Conservation (phyloP, 2,113 vertebrate genomes). For the Indicator maculatus region DNA sequence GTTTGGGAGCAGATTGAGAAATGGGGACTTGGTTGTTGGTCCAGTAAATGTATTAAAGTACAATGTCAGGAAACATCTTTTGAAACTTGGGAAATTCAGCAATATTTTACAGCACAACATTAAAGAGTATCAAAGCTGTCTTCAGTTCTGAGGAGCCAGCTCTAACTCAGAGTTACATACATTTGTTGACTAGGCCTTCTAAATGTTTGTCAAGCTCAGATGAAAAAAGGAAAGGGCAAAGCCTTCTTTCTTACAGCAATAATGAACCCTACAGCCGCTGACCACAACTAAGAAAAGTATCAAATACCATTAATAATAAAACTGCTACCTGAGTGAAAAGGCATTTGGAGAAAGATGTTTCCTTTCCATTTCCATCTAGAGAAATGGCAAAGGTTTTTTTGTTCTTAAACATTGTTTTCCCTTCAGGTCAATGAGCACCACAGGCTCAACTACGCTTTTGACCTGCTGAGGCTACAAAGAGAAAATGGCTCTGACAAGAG, state of each 20-base stretch:
- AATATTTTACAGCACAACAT: not conserved
- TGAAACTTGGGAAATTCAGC: not conserved
- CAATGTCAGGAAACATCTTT: not conserved
- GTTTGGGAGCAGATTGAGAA: not conserved
- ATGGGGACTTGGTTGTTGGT: not conserved
- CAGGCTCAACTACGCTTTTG: not conserved
- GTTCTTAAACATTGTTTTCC: not conserved
- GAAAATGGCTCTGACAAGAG: not conserved
- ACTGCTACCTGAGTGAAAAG: not conserved
- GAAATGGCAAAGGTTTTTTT: not conserved
- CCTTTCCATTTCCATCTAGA: not conserved
- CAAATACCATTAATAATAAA: not conserved
- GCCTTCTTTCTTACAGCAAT: not conserved
- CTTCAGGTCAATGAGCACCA: not conserved
- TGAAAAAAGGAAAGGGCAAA: not conserved
- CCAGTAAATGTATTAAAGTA: not conserved
- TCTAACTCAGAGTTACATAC: not conserved
- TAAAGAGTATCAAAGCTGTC: not conserved
- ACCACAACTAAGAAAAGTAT: not conserved
- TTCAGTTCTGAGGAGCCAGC: not conserved
- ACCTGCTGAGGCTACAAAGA: not conserved
- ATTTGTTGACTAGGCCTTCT: not conserved
- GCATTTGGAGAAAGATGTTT: not conserved
- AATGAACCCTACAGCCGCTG: not conserved
- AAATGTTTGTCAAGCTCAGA: not conserved